Base-by-base conservation (phyloP, 2,113 vertebrate species). In the Pagrus major region DNA sequence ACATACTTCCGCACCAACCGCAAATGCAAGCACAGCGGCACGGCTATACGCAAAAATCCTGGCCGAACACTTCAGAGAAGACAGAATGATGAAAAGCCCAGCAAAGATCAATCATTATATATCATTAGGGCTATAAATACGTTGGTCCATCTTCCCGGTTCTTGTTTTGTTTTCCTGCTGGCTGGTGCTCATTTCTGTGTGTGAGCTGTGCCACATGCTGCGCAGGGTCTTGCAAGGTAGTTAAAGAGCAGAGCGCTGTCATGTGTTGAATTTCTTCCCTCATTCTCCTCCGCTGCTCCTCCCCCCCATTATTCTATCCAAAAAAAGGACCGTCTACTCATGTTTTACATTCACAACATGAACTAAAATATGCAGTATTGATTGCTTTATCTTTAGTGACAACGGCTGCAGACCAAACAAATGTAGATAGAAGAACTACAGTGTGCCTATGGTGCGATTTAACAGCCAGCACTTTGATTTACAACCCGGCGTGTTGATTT, bases 71-170 rank as follows among this genome's bases (percentile, higher is more conserved):
- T 70, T 89, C 85, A 76, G 60, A 89, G 88, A 61, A 66, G 37
- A 78, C 51, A 46, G 35, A 63, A 76, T 83, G 83, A 88, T 90
- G 87, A 90, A 88, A 84, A 68, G 71, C 59, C 23, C 5, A n/a
- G 56, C 74, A 78, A 85, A 89, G 84, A 91, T 91, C 84, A 88
- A 86, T 89, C 88, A 68, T 82, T 73, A 52, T 60, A 61, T 82
- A 84, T 90, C 90, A 93, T 92, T 90, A 92, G 81, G 71, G 78
- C 72, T 86, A 66, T 87, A 89, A 89, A 93, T 89, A 84, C 56
- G 46, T 81, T 67, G 54, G 69, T 71, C 84, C 71, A 73, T 86
- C 68, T 73, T 88, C 42, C 65, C 31, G 37, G 33, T 70, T 65
- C 20, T 81, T 85, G 49, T 76, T 75, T 56, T 65, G 64, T 56